A percentile compares a stretch with the other conserved stretches of the same genome.
phyloP scores from a whole-genome alignment of 2,113 vertebrate genomes.

The Calypte anna region DNA sequence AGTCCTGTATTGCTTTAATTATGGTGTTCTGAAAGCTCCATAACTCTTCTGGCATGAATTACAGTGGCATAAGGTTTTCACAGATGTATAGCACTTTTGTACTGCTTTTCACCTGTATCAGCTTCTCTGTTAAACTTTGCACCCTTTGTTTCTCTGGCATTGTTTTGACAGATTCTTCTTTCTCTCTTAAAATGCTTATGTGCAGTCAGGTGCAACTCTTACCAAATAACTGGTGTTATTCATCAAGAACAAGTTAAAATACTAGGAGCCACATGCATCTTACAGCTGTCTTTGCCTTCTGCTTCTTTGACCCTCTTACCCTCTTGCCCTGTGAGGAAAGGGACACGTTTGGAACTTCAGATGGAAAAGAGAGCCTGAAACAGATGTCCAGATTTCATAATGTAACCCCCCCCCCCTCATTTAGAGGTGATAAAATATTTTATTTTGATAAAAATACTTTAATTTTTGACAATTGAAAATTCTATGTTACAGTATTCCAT shows the following conservation, averaged over 20 bases:
- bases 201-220: background rate
- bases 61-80: background rate
- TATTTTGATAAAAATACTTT: background rate
- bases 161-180: background rate
- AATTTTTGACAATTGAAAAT: background rate
- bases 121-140: background rate
- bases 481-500: background rate
- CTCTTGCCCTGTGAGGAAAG: background rate
- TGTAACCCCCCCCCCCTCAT: background rate
- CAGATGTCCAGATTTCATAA: background rate
- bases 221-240: background rate
- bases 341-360: background rate
- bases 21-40: background rate
- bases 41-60: background rate
- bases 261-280: background rate
- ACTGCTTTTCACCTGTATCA: background rate
- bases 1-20: conserved; percentile 7
- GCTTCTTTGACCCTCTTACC: background rate
- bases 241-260: background rate
- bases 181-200: background rate
- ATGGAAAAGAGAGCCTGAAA: background rate
- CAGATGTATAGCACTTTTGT: background rate
- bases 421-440: background rate
- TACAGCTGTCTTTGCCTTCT: background rate
- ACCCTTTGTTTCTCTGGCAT: background rate